Evolutionary conservation across 2,797 vertebrate species (phyloP), one percentile per base, ranked within the genome.

Genomic region (Adelosebastes latens): DNA sequence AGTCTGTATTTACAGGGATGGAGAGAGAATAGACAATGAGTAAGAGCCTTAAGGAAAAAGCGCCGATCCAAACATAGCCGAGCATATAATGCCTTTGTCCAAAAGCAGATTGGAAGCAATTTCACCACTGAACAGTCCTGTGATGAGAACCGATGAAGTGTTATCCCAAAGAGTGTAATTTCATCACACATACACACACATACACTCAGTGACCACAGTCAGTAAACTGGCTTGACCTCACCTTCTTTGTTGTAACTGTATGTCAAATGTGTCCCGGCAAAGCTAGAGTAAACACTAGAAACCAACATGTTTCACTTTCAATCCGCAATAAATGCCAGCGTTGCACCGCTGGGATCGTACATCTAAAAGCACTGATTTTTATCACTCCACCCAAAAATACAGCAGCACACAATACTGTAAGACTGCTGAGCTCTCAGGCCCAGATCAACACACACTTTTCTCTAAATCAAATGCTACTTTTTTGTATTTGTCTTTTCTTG

Each of bases 1-100:
- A 67, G 13, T n/a, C 39, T 80, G 68, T 80, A 70, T 85, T 87
- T 83, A 77, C 53, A 75, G 81, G 56, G 70, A 77, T 16, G 65
- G 53, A 68, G 60, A 22, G 61, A 68, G 79, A 65, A 59, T 4
- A 68, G 70, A 83, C 72, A 72, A 77, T 75, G 56, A 80, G 65
- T 69, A 78, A 66, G 39, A 76, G 75, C 73, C 72, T 76, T 6
- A 8, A 52, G 63, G 73, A 77, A 79, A 82, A 75, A 85, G 65
- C 76, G 81, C 22, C 5, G 4, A 25, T 79, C 81, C 74, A 91
- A 91, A 93, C 89, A 89, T 81, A 89, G 83, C 80, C 24, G 82
- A 76, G 75, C 62, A 65, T 79, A 55, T 81, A 85, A 84, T 80
- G 78, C 71, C 67, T 87, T 81, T 85, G 83, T 87, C 84, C 77